Evolutionary conservation across 1,140 invertebrate species (phyloP).

Genomic region (Euglossa dilemma): DNA sequence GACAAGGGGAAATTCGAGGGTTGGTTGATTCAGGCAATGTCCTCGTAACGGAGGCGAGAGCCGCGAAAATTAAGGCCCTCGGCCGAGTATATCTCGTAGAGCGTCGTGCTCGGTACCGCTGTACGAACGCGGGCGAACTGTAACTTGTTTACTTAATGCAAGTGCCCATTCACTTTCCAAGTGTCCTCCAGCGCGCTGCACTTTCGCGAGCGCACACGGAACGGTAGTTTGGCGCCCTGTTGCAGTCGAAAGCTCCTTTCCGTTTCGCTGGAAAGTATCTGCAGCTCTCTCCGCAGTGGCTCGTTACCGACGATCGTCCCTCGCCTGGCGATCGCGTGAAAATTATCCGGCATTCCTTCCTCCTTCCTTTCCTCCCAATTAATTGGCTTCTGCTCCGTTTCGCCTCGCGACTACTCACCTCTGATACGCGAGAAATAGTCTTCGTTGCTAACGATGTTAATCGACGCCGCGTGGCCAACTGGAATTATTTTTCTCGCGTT

Average conservation of each 20-base stretch:
- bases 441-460: too few species aligned
- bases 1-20: neutral
- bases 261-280: constrained; percentile 6
- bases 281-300: neutral
- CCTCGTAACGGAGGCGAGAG: constrained; percentile 44
- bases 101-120: constrained; percentile 20
- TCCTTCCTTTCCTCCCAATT: neutral
- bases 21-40: constrained; percentile 47
- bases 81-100: constrained; percentile 26
- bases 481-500: too few species aligned
- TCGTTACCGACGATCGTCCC: constrained; percentile 3
- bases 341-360: neutral
- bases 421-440: too few species aligned
- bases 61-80: constrained; percentile 55
- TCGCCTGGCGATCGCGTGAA: neutral
- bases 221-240: constrained; percentile 28
- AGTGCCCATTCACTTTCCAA: constrained; percentile 55
- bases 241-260: constrained; percentile 17
- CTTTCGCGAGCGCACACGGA: constrained; percentile 44
- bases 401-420: too few species aligned
- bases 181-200: constrained; percentile 28
- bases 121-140: constrained; percentile 48
- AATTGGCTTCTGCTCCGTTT: too few species aligned
- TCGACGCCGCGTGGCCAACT: too few species aligned
- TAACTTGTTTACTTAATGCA: constrained; percentile 65